Conservation (phyloP, 1,140 invertebrate species). For the Steinernema khuongi region DNA sequence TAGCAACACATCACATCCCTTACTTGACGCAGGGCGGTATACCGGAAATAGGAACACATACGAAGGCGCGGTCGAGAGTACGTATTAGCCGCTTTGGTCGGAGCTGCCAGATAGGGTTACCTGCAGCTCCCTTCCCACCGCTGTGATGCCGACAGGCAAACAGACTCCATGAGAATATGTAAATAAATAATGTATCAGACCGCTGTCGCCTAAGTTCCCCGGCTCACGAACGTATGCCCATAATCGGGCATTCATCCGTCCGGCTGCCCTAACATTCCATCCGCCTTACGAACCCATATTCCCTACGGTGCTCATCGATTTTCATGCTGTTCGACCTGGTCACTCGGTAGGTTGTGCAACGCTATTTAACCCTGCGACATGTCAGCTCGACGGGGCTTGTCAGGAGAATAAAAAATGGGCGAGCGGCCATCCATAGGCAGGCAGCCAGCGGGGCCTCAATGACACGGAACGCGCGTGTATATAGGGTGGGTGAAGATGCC, state of each 20-base stretch:
- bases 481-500: neutral
- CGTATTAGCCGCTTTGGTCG: too few species aligned
- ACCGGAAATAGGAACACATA: too few species aligned
- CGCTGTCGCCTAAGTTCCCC: slow-evolving; percentile 11
- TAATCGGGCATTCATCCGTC: neutral
- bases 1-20: too few species aligned
- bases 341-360: slow-evolving; percentile 13
- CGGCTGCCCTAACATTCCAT: neutral
- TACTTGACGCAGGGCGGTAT: too few species aligned
- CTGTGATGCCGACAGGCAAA: too few species aligned
- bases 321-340: neutral
- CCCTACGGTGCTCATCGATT: neutral
- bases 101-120: too few species aligned
- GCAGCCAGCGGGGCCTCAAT: neutral
- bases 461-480: neutral
- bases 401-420: neutral
- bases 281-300: neutral
- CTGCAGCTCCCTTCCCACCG: too few species aligned
- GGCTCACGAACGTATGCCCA: neutral
- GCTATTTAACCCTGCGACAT: too few species aligned
- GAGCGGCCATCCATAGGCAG: neutral
- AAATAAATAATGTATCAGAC: slow-evolving; percentile 17
- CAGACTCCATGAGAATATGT: slow-evolving; percentile 17
- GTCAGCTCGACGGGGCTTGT: neutral
- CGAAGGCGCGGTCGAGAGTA: too few species aligned